Percentiles rank a stretch among this genome's conserved stretches.
Conservation (phyloP, 2,113 vertebrate genomes). For the Catharus bicknelli region DNA sequence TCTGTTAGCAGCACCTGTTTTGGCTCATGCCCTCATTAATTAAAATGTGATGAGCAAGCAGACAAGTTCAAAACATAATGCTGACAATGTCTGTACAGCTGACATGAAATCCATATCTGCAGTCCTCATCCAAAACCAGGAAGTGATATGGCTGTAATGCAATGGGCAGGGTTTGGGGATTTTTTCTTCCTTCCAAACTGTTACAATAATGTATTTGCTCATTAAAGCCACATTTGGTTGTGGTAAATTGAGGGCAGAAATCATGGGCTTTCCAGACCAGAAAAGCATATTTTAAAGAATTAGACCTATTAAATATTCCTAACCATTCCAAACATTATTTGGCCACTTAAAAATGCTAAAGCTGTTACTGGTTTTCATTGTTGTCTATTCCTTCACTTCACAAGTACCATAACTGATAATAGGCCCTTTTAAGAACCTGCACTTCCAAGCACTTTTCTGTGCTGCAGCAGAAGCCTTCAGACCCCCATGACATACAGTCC, state of each 20-base stretch:
- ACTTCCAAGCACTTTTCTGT: background rate
- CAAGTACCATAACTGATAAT: background rate
- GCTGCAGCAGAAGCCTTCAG: background rate
- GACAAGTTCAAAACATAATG: conserved; percentile 23
- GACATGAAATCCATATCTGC: background rate
- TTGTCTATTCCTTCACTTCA: background rate
- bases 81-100: background rate
- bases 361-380: background rate
- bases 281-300: background rate
- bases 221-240: background rate
- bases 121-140: background rate
- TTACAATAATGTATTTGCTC: background rate
- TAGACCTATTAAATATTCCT: background rate
- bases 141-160: background rate
- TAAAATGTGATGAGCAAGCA: conserved; percentile 47
- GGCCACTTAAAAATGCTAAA: background rate
- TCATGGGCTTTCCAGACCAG: background rate
- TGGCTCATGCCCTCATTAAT: conserved; percentile 35
- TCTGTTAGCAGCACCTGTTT: conserved; percentile 39
- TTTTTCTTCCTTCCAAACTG: background rate
- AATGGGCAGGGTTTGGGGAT: background rate
- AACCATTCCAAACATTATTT: background rate
- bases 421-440: background rate
- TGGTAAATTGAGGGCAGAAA: background rate
- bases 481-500: background rate